A percentile compares a stretch with the other conserved stretches of the same genome.
These are phyloP conservation scores for Agrotis clavis DNA, from an alignment of 2,888 invertebrate species.

Conservation along the genomic window DNA sequence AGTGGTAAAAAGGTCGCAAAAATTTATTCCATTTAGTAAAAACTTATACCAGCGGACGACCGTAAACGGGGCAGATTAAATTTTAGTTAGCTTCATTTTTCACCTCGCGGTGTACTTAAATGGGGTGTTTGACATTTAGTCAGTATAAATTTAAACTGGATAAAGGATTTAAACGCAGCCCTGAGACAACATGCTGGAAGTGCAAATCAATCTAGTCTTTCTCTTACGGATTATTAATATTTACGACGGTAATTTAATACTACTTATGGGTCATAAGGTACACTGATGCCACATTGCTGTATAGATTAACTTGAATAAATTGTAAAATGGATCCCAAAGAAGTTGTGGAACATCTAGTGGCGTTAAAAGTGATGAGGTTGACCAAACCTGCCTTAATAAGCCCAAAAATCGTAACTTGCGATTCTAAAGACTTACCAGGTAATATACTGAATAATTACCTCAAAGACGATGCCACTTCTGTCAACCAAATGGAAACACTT, in stretches of 20 bases:
- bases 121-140: too few relatives aligned
- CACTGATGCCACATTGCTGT: constrained; percentile 2
- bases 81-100: too few relatives aligned
- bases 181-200: too few relatives aligned
- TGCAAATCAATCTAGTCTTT: background rate
- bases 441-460: constrained; percentile 95
- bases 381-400: constrained; percentile 97
- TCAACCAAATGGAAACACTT: constrained; percentile 95
- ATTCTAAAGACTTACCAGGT: constrained; percentile 96
- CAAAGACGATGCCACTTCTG: constrained; percentile 96
- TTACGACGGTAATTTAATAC: constrained; percentile 1
- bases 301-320: background rate
- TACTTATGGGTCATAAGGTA: background rate
- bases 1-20: too few relatives aligned
- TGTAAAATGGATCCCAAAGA: constrained; percentile 91
- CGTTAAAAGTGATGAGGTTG: constrained; percentile 97
- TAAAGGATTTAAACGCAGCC: too few relatives aligned
- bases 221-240: background rate
- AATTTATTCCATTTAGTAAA: too few relatives aligned
- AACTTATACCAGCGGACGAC: too few relatives aligned
- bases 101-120: too few relatives aligned
- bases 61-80: too few relatives aligned
- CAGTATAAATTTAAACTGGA: too few relatives aligned
- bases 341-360: constrained; percentile 92
- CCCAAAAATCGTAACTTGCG: constrained; percentile 95